Percentiles rank a stretch among this genome's conserved stretches.
These are phyloP conservation scores for Dendropsophus ebraccatus DNA, from an alignment of 2,113 vertebrate species.

Conservation along the genomic window DNA sequence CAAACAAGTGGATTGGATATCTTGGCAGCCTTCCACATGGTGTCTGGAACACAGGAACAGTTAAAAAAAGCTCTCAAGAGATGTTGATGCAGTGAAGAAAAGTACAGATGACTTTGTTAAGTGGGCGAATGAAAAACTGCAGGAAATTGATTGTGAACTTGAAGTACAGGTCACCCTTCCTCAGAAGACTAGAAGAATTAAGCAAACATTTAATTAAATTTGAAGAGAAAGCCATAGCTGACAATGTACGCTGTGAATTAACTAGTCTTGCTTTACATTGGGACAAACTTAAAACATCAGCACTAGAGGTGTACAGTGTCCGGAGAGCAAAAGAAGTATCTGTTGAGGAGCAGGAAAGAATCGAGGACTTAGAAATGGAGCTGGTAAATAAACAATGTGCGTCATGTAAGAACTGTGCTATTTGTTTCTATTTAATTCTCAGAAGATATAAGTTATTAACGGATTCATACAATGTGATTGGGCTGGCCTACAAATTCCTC, in stretches of 20 bases:
- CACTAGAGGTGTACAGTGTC: not conserved
- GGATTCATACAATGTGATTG: not conserved
- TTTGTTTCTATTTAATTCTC: conserved; percentile 11
- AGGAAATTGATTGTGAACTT: too few species aligned
- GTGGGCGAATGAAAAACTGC: too few species aligned
- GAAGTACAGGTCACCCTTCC: too few species aligned
- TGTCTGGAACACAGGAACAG: not conserved
- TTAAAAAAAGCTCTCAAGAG: too few species aligned
- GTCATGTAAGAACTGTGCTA: not conserved
- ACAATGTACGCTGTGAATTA: not conserved
- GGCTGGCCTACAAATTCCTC: not conserved
- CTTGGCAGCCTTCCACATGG: not conserved
- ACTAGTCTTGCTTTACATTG: not conserved
- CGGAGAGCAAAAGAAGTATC: not conserved
- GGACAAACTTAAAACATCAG: not conserved
- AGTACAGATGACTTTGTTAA: too few species aligned
- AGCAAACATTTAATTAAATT: not conserved
- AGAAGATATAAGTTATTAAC: not conserved
- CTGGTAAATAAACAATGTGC: not conserved
- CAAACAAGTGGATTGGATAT: not conserved
- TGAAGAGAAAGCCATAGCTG: not conserved
- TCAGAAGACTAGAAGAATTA: not conserved
- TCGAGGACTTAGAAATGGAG: not conserved
- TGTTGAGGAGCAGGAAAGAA: not conserved
- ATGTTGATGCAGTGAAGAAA: too few species aligned